Base-by-base conservation (phyloP, 2,113 vertebrate genomes). In the Pluvianellus socialis region DNA sequence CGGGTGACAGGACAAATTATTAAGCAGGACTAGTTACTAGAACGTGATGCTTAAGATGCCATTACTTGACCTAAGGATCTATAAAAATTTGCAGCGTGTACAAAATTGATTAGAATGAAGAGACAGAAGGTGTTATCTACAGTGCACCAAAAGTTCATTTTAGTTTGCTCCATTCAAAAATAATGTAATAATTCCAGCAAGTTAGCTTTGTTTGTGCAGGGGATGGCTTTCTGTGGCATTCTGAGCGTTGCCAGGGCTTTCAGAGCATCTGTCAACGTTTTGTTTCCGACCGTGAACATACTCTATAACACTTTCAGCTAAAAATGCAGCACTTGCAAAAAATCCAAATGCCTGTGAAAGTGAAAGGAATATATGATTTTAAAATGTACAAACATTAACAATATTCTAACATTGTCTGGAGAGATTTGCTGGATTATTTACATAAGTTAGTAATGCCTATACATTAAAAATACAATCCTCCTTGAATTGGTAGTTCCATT, bases 321-420 rank as follows among this genome's bases (percentile, higher is more conserved):
- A 0, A 95, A 99, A 99, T 14, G 68, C 65, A 15, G 26, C 0
- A 30, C 95, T 86, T 28, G 99, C 98, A 12, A 99, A 3, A 96
- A 99, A 98, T 23, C 99, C 99, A 83, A 99, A 99, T 2, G 6
- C 97, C 99, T 99, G 94, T 72, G 12, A 94, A 96, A 94, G 49
- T 14, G 68, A 92, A 72, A 42, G 38, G 53, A 89, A 83, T 45
- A 63, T 0, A 6, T 40, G 14, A 73, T 23, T 71, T 55, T 45
- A 49, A 88, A 88, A 56, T 49, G 28, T 40, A 70, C 38, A 70
- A 79, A 70, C 17, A 77, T 35, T n/a, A 77, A n/a, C 33, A 68
- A 33, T 35, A 65, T 44, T n/a, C 32, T 26, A 74, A 76, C 18
- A 49, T 3, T 61, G 13, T 55, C 30, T 88, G 42, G 38, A 83